Percentiles rank a stretch among this genome's conserved stretches.
phyloP scores from a whole-genome alignment of 2,113 vertebrate species.

The Sula dactylatra region DNA sequence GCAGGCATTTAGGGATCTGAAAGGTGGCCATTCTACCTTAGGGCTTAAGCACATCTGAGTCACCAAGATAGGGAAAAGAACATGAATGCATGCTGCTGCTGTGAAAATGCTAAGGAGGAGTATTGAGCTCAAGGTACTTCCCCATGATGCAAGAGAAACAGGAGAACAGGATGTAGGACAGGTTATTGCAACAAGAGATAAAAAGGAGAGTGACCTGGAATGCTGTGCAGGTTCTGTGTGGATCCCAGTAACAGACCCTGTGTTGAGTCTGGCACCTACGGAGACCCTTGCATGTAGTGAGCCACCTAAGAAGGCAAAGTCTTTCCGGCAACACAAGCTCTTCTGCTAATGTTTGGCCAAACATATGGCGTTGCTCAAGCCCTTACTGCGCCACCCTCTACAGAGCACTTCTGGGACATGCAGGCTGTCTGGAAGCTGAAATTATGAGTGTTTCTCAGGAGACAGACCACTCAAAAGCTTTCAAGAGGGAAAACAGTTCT shows the following conservation, averaged over 20 bases:
- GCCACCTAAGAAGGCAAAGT: not conserved
- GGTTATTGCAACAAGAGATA: not conserved
- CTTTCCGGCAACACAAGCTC: not conserved
- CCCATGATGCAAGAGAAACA: not conserved
- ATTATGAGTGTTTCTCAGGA: not conserved
- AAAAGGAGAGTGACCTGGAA: not conserved
- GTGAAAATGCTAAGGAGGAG: not conserved
- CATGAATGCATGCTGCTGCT: not conserved
- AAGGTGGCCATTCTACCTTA: not conserved
- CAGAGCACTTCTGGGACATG: not conserved
- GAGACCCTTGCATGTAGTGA: not conserved
- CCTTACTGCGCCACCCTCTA: not conserved
- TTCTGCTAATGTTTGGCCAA: not conserved
- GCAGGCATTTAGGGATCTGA: not conserved
- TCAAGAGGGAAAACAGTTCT: not conserved
- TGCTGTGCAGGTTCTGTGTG: not conserved
- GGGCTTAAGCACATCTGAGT: not conserved
- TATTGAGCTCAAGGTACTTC: not conserved
- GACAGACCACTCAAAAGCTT: not conserved
- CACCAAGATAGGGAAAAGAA: not conserved
- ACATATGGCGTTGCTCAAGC: not conserved
- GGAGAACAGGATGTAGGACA: not conserved
- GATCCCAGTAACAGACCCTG: rapidly evolving
- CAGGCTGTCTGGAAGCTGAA: not conserved
- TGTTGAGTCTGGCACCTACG: not conserved